These are phyloP conservation scores for Decapterus maruadsi DNA, from an alignment of 2,797 vertebrate species.

Conservation along the genomic window DNA sequence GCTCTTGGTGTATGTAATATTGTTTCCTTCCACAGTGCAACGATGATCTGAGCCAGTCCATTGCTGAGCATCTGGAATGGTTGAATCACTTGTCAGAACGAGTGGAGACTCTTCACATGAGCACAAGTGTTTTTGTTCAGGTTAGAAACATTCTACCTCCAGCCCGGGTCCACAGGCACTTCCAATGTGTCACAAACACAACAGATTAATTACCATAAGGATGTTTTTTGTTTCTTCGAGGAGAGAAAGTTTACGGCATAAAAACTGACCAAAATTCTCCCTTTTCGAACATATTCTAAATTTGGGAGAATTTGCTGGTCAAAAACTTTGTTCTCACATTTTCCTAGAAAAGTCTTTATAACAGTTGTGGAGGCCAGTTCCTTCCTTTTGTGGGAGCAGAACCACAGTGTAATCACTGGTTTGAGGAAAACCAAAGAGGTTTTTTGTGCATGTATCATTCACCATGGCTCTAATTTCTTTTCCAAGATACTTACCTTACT, in stretches of 20 bases:
- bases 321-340: neutral
- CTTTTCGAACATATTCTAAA: neutral
- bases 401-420: neutral
- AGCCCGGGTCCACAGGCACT: neutral
- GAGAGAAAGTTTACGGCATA: neutral
- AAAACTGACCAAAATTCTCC: neutral
- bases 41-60: constrained; percentile 78
- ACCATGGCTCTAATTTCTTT: neutral
- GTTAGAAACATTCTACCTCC: constrained; percentile 53
- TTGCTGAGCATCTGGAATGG: constrained; percentile 84
- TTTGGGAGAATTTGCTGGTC: neutral
- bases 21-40: constrained; percentile 60
- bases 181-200: neutral
- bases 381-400: neutral
- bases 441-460: neutral
- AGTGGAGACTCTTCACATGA: constrained; percentile 85
- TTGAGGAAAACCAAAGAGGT: neutral
- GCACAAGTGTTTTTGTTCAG: constrained; percentile 86
- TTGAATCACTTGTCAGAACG: constrained; percentile 82
- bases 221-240: neutral
- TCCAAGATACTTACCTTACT: neutral
- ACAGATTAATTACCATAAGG: neutral
- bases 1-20: neutral
- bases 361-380: too few species aligned
- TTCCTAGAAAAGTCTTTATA: neutral